Percentiles rank a stretch among this genome's conserved stretches.
These are phyloP conservation scores for Megalops cyprinoides DNA, from an alignment of 2,797 vertebrate genomes.

Conservation along the genomic window DNA sequence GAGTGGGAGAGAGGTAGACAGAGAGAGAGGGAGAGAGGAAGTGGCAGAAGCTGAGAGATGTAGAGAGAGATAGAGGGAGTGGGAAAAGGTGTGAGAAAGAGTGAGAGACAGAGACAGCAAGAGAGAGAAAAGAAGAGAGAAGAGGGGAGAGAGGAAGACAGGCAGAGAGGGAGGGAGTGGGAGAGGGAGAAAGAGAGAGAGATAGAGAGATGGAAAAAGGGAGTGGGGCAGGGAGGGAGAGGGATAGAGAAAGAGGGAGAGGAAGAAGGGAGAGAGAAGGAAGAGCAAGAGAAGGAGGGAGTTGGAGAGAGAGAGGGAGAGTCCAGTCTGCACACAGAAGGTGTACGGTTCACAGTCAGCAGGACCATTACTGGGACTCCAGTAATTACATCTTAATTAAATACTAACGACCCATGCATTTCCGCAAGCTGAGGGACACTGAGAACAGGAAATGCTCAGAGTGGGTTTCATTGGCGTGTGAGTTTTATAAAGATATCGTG, in stretches of 20 bases:
- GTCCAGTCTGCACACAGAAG: background rate
- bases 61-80: background rate
- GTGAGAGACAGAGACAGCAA: no score
- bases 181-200: background rate
- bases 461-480: no score
- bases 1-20: background rate
- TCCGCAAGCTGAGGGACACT: no score
- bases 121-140: background rate
- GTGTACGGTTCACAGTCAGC: background rate
- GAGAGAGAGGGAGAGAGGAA: background rate
- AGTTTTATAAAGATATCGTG: no score
- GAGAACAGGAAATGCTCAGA: no score
- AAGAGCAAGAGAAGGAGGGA: no score
- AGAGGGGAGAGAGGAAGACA: background rate
- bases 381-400: background rate
- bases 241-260: no score
- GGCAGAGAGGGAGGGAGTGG: background rate
- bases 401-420: no score
- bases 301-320: background rate
- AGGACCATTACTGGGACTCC: background rate
- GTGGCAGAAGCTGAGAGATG: background rate
- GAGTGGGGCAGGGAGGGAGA: no score
- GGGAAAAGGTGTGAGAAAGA: background rate
- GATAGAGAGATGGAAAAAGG: no score
- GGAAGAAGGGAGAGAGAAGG: no score